Evolutionary conservation across 2,113 vertebrate species (phyloP).

Genomic region (Peromyscus polionotus): DNA sequence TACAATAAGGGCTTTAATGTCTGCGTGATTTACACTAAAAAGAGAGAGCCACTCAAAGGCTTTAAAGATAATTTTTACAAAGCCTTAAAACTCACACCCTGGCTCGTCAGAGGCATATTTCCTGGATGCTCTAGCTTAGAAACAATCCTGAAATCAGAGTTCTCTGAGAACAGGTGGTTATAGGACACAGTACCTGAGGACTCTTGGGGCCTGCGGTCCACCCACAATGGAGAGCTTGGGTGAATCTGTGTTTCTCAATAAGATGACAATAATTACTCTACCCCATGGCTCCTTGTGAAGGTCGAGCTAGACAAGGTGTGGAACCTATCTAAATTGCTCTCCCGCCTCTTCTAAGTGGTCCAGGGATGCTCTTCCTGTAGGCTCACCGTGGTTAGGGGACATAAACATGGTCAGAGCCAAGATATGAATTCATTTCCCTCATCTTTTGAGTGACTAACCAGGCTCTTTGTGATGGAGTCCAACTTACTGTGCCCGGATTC

Average conservation of each 20-base stretch:
- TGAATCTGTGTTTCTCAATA: background rate
- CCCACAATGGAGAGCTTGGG: background rate
- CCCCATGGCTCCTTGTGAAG: background rate
- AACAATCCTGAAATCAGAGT: background rate
- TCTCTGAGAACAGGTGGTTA: background rate
- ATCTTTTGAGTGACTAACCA: background rate
- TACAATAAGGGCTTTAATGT: constrained; percentile 83
- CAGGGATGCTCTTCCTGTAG: background rate
- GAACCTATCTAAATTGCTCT: background rate
- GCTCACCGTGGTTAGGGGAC: background rate
- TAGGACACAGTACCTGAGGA: background rate
- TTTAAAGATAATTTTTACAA: constrained; percentile 77
- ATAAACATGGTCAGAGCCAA: background rate
- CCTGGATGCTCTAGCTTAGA: background rate
- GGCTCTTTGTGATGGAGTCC: background rate
- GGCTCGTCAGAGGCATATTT: constrained; percentile 61
- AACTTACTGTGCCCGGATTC: background rate
- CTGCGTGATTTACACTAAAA: constrained; percentile 82
- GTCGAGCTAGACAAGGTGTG: background rate
- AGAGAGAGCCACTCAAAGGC: constrained; percentile 74
- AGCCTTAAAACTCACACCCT: constrained; percentile 61
- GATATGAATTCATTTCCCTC: background rate
- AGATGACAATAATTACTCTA: background rate
- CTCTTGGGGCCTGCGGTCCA: no score
- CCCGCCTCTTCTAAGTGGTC: background rate